Conservation (phyloP, 2,888 invertebrate genomes). For the Lochmaea crataegi region DNA sequence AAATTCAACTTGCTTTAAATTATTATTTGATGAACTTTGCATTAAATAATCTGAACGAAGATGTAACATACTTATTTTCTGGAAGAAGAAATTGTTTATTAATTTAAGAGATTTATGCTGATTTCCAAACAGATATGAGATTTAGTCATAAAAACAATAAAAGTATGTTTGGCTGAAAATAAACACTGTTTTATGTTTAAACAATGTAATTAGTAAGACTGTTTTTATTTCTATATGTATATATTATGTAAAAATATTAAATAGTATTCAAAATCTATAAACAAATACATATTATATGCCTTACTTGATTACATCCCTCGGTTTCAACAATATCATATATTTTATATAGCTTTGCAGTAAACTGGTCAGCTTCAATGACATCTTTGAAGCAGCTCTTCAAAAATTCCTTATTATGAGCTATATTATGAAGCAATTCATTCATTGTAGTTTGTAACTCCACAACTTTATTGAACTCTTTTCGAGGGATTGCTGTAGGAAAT, state of each 20-base stretch:
- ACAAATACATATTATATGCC: slow-evolving; percentile 15
- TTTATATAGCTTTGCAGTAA: slow-evolving; percentile 84
- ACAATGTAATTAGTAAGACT: too few relatives aligned
- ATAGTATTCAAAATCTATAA: slow-evolving; percentile 3
- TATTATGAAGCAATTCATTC: slow-evolving; percentile 85
- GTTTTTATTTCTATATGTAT: too few relatives aligned
- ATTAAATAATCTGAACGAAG: slow-evolving; percentile 92
- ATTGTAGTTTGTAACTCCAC: slow-evolving; percentile 78
- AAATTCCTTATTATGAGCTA: slow-evolving; percentile 83
- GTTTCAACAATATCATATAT: slow-evolving; percentile 83
- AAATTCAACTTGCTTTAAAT: slow-evolving; percentile 62
- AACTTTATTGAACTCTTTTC: slow-evolving; percentile 79
- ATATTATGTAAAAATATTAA: too few relatives aligned
- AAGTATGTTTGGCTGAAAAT: too few relatives aligned
- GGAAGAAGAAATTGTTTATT: slow-evolving; percentile 66
- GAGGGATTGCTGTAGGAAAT: slow-evolving; percentile 82
- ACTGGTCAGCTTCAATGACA: slow-evolving; percentile 88
- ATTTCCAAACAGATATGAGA: too few relatives aligned
- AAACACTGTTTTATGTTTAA: too few relatives aligned
- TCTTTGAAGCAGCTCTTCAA: slow-evolving; percentile 78
- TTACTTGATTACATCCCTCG: slow-evolving; percentile 87
- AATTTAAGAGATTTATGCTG: background rate
- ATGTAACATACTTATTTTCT: slow-evolving; percentile 83
- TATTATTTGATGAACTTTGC: slow-evolving; percentile 64
- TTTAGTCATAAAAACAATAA: too few relatives aligned